phyloP scores from a whole-genome alignment of 2,797 vertebrate genomes.

The Pachyuromys duprasi region DNA sequence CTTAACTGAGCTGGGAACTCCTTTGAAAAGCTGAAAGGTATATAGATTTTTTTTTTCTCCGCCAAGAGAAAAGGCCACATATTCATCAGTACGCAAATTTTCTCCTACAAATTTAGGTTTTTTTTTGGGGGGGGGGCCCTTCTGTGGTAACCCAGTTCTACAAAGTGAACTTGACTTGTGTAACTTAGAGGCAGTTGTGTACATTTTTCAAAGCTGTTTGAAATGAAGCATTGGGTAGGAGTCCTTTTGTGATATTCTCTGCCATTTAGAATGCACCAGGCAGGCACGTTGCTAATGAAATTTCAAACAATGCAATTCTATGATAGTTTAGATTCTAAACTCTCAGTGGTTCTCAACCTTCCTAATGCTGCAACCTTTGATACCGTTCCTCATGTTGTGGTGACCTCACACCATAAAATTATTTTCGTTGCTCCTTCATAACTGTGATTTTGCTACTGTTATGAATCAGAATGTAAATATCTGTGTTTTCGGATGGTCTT shows the following conservation, averaged over 20 bases:
- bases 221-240: conserved; percentile 49
- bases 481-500: too few relatives aligned
- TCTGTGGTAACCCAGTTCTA: conserved; percentile 4
- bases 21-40: conserved; percentile 43
- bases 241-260: conserved; percentile 24
- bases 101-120: background rate
- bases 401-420: background rate
- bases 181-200: conserved; percentile 42
- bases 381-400: background rate
- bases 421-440: background rate
- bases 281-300: conserved; percentile 10
- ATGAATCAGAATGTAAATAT: background rate
- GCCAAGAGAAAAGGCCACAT: background rate
- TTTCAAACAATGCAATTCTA: conserved; percentile 48
- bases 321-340: background rate
- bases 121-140: background rate
- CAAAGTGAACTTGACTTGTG: conserved; percentile 29
- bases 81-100: background rate
- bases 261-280: background rate
- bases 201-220: conserved; percentile 6
- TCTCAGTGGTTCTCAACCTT: background rate
- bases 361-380: background rate
- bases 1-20: background rate
- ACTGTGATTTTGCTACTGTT: background rate
- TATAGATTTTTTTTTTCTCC: background rate